These are phyloP conservation scores for Rhabditoides inermis DNA, from an alignment of 2,888 invertebrate species.

Conservation along the genomic window DNA sequence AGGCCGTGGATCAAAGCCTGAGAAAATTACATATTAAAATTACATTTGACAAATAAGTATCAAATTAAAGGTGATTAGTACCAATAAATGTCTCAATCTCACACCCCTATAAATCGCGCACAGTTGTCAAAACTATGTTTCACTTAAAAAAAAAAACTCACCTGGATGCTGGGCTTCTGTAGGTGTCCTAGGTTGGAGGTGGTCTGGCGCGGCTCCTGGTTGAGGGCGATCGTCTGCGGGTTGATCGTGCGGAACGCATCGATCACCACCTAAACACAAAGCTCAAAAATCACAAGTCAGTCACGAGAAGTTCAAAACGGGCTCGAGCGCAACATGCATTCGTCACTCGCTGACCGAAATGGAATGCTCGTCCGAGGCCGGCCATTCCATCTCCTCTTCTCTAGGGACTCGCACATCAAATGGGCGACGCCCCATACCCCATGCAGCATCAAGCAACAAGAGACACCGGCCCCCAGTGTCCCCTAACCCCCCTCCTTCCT, in stretches of 20 bases:
- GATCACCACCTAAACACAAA: constrained; percentile 78
- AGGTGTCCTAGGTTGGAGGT: constrained; percentile 96
- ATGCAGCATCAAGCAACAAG: no score
- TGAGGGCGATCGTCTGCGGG: constrained; percentile 96
- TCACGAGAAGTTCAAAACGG: no score
- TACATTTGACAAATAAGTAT: neutral
- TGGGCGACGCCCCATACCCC: no score
- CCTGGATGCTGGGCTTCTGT: constrained; percentile 90
- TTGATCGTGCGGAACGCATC: constrained; percentile 98
- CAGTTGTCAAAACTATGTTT: neutral
- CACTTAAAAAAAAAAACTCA: constrained; percentile 3
- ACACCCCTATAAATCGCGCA: neutral
- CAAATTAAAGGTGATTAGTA: neutral
- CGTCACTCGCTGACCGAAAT: no score
- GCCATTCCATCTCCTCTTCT: no score
- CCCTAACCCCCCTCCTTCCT: no score
- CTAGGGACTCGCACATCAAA: no score
- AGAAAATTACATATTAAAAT: neutral
- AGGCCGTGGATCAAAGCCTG: constrained; percentile 90
- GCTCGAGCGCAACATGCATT: no score
- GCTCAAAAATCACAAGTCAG: constrained; percentile 18
- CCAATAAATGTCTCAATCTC: neutral
- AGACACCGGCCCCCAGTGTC: no score
- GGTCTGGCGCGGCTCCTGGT: constrained; percentile 95
- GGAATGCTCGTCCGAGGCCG: no score